Conservation (phyloP, 2,797 vertebrate genomes). For the Pangasius sanitwongsei region DNA sequence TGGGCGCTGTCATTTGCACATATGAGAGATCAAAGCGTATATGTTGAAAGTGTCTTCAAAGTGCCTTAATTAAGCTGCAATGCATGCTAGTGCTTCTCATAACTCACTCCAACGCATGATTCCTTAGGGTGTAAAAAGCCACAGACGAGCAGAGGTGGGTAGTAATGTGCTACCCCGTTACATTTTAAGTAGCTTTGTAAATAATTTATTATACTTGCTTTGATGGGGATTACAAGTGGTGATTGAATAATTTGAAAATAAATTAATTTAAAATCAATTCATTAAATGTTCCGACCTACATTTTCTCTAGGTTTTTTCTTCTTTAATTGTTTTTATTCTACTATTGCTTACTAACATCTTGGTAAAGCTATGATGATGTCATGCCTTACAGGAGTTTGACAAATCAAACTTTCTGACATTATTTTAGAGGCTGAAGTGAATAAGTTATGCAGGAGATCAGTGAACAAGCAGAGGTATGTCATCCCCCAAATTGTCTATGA, state of each 20-base stretch:
- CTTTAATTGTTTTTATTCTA: neutral
- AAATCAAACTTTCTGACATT: neutral
- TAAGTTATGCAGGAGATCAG: neutral
- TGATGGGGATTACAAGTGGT: neutral
- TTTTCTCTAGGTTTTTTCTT: neutral
- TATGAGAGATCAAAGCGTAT: slow-evolving; percentile 56
- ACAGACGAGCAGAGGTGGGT: neutral
- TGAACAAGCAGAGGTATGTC: neutral
- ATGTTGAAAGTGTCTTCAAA: slow-evolving; percentile 44
- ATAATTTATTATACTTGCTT: neutral
- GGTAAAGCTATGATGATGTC: neutral
- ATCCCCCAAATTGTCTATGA: neutral
- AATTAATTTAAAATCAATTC: neutral
- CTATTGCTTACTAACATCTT: neutral
- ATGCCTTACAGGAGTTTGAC: neutral
- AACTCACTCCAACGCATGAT: slow-evolving; percentile 41
- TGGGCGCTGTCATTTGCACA: slow-evolving; percentile 49
- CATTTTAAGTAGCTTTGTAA: neutral
- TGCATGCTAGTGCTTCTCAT: slow-evolving; percentile 15
- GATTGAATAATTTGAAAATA: neutral
- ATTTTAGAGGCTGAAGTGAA: neutral
- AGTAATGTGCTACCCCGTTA: neutral
- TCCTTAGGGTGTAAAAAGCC: slow-evolving; percentile 27
- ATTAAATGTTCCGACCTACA: neutral
- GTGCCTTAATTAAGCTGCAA: slow-evolving; percentile 49